These are phyloP conservation scores for Argyra leucocephala DNA, from an alignment of 2,888 invertebrate species.

Conservation along the genomic window DNA sequence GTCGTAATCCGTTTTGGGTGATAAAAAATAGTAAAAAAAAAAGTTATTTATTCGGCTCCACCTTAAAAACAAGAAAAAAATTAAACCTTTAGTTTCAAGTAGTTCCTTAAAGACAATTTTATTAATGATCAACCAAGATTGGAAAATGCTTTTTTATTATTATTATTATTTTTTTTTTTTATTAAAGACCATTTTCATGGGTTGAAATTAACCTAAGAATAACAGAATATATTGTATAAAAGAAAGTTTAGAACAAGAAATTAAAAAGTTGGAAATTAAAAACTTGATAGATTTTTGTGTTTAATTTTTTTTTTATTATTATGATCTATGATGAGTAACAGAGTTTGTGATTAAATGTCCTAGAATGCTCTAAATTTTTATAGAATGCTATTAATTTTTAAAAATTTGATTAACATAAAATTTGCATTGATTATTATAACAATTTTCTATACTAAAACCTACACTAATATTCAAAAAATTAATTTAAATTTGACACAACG, in stretches of 20 bases:
- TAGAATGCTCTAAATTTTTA: too few species aligned
- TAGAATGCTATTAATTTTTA: too few species aligned
- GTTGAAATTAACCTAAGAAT: not conserved
- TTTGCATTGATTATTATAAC: too few species aligned
- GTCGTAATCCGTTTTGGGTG: not conserved
- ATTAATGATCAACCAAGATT: slow-evolving; percentile 1
- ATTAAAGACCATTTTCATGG: not conserved
- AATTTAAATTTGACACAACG: too few species aligned
- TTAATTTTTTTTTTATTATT: too few species aligned
- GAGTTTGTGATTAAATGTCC: too few species aligned
- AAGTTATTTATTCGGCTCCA: not conserved
- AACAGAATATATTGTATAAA: not conserved
- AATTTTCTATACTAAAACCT: too few species aligned
- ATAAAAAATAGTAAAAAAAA: not conserved
- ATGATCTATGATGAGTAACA: too few species aligned
- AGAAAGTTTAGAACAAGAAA: not conserved
- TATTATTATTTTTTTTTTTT: not conserved
- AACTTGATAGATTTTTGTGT: too few species aligned
- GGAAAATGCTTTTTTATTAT: not conserved
- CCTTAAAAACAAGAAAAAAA: not conserved
- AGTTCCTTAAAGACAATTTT: not conserved
- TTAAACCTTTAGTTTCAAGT: not conserved
- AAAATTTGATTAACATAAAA: too few species aligned
- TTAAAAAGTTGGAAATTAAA: not conserved
- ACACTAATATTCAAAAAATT: too few species aligned